Evolutionary conservation across 1,140 invertebrate genomes (phyloP).

Genomic region (Rhizoglyphus robini): DNA sequence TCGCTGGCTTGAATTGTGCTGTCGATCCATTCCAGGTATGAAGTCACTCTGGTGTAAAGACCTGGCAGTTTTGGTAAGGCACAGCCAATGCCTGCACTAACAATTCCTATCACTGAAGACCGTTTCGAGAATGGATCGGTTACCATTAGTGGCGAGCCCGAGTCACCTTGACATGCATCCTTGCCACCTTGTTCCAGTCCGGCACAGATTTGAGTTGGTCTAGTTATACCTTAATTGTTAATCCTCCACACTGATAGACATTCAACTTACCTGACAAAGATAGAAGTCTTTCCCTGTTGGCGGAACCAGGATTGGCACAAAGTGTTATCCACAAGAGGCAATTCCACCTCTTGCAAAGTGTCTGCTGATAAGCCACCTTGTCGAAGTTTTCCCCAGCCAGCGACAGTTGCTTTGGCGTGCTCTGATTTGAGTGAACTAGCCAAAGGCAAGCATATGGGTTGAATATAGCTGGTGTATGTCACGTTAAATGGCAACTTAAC

Average conservation of each 20-base stretch:
- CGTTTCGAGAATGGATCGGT: constrained; percentile 53
- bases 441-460: constrained; percentile 55
- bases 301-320: constrained; percentile 58
- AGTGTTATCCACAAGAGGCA: constrained; percentile 56
- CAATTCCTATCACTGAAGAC: constrained; percentile 64
- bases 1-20: constrained; percentile 7
- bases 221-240: neutral
- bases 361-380: constrained; percentile 18
- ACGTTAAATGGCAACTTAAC: constrained; percentile 46
- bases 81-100: constrained; percentile 72
- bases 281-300: constrained; percentile 35
- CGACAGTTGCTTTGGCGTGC: constrained; percentile 8
- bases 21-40: constrained; percentile 61
- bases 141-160: constrained; percentile 54
- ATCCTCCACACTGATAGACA: neutral
- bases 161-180: constrained; percentile 46
- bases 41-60: constrained; percentile 61
- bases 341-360: constrained; percentile 55
- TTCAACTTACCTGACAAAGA: constrained; percentile 31
- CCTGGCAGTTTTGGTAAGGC: constrained; percentile 79
- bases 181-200: constrained; percentile 30
- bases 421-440: constrained; percentile 8
- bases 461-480: constrained; percentile 48
- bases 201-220: constrained; percentile 30
- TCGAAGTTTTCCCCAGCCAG: constrained; percentile 31